Base-by-base conservation (phyloP, 2,888 invertebrate genomes). In the Pycnomerus fuliginosus region DNA sequence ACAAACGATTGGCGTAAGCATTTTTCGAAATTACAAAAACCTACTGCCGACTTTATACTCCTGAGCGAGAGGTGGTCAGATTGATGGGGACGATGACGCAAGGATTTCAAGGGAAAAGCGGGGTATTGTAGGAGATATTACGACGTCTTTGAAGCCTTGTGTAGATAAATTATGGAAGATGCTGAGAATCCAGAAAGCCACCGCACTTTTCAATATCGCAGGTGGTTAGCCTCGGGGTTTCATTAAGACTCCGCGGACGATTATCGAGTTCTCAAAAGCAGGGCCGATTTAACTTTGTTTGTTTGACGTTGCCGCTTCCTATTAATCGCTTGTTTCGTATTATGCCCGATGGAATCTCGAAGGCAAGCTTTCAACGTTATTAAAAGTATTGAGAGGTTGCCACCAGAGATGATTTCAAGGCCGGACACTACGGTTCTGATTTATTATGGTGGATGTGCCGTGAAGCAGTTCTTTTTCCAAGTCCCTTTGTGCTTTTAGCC, bases 331-430 rank as follows among this genome's bases (percentile, higher is more conserved):
- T n/a, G n/a, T n/a, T n/a, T n/a, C n/a, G n/a, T n/a, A n/a, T n/a
- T n/a, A n/a, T n/a, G n/a, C n/a, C n/a, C n/a, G n/a, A n/a, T n/a
- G n/a, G n/a, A n/a, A n/a, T n/a, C n/a, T n/a, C n/a, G n/a, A n/a
- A n/a, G n/a, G 23, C 32, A 34, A 34, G 41, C 41, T 41, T 12
- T 34, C 41, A 41, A 29, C 32, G 16, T 33, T 41, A 41, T 41
- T 41, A 41, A 41, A 41, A 41, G 34, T 33, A 41, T 29, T 29
- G 16, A 37, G 28, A 15, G 16, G n/a, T 12, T 16, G 33, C 11
- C 20, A 33, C 32, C 15, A 23, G 14, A 25, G 25, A 37, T 22
- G n/a, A n/a, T 32, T 32, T 20, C 39, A 39, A 39, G 39, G 39
- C 23, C 39, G 30, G 20, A 3, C 23, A 10, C n/a, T n/a, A n/a